phyloP scores from a whole-genome alignment of 2,113 vertebrate species.

The Cromileptes altivelis region DNA sequence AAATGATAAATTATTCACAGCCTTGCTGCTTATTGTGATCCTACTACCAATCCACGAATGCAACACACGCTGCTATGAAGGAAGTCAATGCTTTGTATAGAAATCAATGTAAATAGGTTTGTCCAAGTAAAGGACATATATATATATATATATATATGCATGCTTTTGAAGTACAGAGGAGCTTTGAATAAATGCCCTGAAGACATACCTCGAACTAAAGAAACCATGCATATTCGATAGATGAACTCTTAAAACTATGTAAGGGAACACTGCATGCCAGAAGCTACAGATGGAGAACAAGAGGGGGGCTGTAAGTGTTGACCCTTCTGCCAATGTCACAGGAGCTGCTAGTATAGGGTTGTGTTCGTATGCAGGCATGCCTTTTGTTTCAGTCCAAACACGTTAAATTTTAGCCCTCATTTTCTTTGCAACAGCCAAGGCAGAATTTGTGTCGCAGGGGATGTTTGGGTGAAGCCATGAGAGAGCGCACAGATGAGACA shows the following conservation, averaged over 20 bases:
- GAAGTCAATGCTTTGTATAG: neutral
- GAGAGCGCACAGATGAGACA: constrained; percentile 7
- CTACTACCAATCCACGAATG: neutral
- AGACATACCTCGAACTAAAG: constrained; percentile 36
- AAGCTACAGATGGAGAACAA: constrained; percentile 40
- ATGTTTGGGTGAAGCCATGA: neutral
- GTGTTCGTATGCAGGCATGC: neutral
- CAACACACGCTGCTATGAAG: neutral
- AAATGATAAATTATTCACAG: constrained; percentile 33
- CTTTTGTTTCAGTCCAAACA: neutral
- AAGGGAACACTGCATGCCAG: neutral
- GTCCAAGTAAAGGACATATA: constrained; percentile 31
- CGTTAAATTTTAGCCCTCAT: too few species aligned
- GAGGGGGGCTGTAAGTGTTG: constrained; percentile 6
- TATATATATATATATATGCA: neutral
- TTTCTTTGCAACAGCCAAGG: neutral
- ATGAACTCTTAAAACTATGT: constrained; percentile 32
- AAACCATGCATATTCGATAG: constrained; percentile 41
- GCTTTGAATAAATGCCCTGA: constrained; percentile 41
- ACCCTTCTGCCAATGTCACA: constrained; percentile 21
- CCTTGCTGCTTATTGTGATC: neutral
- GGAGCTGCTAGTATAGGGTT: neutral
- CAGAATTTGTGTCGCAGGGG: neutral
- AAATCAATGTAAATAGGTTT: constrained; percentile 45
- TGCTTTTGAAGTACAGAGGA: constrained; percentile 42